Evolutionary conservation across 2,888 invertebrate genomes (phyloP), one percentile per base, ranked within the genome.

Genomic region (Meliscaeva auricollis): DNA sequence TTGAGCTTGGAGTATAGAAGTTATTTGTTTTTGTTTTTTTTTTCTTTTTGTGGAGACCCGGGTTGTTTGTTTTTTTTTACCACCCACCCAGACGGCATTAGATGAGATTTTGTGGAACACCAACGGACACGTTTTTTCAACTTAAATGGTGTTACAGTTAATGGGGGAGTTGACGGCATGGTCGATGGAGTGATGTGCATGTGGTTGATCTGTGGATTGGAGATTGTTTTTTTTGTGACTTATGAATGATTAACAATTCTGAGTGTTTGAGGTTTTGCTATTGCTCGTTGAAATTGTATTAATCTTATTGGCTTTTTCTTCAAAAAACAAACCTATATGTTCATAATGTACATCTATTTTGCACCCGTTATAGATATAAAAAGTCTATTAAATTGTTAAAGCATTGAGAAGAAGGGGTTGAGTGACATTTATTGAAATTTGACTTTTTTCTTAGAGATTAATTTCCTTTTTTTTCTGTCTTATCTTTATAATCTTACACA

Each of bases 61-160:
- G 54, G 30, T 50, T 58, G 58, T 73, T 62, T 74, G 48, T 64
- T 48, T 64, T 66, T 64, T 66, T 35, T 62, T 41, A 15, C 68
- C 81, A 66, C 76, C 82, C 82, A 82, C 82, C 72, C 66, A 60
- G 50, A 35, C 13, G n/a, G 50, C 20, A 50, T 32, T 52, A 26
- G 72, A 79, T 41, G 66, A 79, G 73, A 68, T 66, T 58, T 79
- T 72, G 30, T 75, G 64, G 70, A 50, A 50, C 35, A 66, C 50
- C 22, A 44, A 46, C 30, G n/a, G 35, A 66, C 48, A 58, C 66
- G 56, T 48, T 72, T 20, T 48, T n/a, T n/a, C n/a, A 20, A 11
- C 30, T 35, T 35, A 50, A 76, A 64, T 70, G 38, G 30, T 38
- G 52, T 54, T 54, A 44, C 32, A 54, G 58, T 22, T 66, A 30